These are phyloP conservation scores for Resseliella maxima DNA, from an alignment of 2,888 invertebrate species.

Conservation along the genomic window DNA sequence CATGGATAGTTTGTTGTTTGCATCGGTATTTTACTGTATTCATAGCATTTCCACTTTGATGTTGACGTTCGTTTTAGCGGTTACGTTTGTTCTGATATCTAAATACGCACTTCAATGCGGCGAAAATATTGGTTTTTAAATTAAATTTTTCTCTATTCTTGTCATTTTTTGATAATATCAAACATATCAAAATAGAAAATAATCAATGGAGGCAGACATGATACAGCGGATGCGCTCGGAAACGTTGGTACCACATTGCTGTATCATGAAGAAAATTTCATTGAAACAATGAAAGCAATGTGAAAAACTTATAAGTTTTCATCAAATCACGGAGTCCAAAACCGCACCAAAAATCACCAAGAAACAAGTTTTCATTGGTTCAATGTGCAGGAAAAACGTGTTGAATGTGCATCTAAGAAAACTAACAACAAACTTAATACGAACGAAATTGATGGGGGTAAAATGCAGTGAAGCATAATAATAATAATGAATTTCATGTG, in stretches of 20 bases:
- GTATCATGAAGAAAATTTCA: neutral
- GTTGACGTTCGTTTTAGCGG: neutral
- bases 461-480: neutral
- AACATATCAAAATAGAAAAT: neutral
- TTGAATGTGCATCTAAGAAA: neutral
- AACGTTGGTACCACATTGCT: neutral
- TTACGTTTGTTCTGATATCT: neutral
- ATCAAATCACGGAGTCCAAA: neutral
- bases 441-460: constrained; percentile 37
- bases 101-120: constrained; percentile 36
- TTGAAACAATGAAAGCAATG: neutral
- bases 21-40: neutral
- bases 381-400: neutral
- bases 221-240: neutral
- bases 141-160: neutral
- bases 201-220: neutral
- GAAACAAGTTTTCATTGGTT: constrained; percentile 22
- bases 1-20: neutral
- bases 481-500: neutral
- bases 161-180: constrained; percentile 21
- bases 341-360: neutral
- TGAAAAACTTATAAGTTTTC: neutral
- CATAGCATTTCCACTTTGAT: neutral
- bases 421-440: constrained; percentile 22
- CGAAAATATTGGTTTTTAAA: constrained; percentile 46